Percentiles rank a stretch among this genome's conserved stretches.
phyloP scores from a whole-genome alignment of 2,113 vertebrate genomes.

The Geococcyx californianus region DNA sequence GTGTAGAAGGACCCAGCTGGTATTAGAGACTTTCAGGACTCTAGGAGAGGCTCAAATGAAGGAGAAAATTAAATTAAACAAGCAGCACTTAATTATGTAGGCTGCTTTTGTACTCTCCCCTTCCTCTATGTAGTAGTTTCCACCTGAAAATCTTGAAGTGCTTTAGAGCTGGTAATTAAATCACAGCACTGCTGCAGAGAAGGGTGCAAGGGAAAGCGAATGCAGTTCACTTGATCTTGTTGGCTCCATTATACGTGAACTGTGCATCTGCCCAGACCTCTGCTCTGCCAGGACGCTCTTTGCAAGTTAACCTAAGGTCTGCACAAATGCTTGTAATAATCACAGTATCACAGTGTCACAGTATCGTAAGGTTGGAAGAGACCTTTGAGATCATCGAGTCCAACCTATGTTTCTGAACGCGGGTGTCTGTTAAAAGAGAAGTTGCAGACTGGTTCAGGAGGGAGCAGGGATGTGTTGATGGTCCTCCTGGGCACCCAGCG shows the following conservation, averaged over 20 bases:
- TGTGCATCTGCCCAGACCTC: conserved; percentile 25
- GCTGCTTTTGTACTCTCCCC: conserved; percentile 47
- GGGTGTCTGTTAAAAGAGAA: neutral
- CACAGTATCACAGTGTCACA: too few species aligned
- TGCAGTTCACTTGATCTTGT: conserved; percentile 28
- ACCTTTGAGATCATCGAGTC: too few species aligned
- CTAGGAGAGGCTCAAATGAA: conserved; percentile 64
- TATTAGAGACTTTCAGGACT: conserved; percentile 29
- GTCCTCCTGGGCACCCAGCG: neutral
- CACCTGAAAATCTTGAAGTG: conserved; percentile 68
- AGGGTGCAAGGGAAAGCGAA: neutral
- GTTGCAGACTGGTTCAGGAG: neutral
- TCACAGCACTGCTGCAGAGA: conserved; percentile 16
- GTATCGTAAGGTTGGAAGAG: too few species aligned
- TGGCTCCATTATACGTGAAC: conserved; percentile 23
- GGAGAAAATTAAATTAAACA: conserved; percentile 69
- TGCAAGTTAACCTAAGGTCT: neutral
- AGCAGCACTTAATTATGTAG: conserved; percentile 62
- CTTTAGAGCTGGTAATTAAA: conserved; percentile 65
- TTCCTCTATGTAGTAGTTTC: conserved; percentile 49
- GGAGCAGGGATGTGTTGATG: neutral
- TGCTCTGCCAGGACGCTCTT: conserved; percentile 36
- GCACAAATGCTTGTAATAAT: neutral
- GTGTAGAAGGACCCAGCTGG: conserved; percentile 35
- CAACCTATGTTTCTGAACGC: neutral